A percentile compares a stretch with the other conserved stretches of the same genome.
Conservation (phyloP, 2,797 vertebrate genomes). For the Furcifer pardalis region DNA sequence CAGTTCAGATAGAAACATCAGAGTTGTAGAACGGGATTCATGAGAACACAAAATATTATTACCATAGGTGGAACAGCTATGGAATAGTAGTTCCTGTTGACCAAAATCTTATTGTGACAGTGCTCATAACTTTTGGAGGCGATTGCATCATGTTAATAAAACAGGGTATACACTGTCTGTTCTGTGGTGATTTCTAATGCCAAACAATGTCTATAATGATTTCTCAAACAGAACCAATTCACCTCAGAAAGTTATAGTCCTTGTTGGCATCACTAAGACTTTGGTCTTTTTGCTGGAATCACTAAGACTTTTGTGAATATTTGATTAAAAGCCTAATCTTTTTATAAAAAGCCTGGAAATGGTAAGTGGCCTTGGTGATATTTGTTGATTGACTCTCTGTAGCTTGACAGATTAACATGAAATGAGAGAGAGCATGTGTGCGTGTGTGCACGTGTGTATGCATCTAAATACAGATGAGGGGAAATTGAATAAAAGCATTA, state of each 20-base stretch:
- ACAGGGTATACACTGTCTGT: no score
- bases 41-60: neutral
- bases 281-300: no score
- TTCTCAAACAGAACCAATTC: no score
- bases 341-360: neutral
- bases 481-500: neutral
- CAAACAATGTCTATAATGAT: no score
- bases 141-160: no score
- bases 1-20: neutral
- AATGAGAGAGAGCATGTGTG: no score
- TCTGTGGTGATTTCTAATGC: no score
- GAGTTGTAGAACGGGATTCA: neutral
- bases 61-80: neutral
- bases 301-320: no score
- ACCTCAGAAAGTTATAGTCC: no score
- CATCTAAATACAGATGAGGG: neutral
- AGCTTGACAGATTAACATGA: neutral
- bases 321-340: neutral
- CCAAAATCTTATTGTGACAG: neutral
- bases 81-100: neutral
- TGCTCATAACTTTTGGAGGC: neutral
- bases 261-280: no score
- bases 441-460: no score
- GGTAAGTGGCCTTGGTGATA: neutral
- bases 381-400: neutral